Evolutionary conservation across 2,113 vertebrate genomes (phyloP).

Genomic region (Catharus fuscescens): DNA sequence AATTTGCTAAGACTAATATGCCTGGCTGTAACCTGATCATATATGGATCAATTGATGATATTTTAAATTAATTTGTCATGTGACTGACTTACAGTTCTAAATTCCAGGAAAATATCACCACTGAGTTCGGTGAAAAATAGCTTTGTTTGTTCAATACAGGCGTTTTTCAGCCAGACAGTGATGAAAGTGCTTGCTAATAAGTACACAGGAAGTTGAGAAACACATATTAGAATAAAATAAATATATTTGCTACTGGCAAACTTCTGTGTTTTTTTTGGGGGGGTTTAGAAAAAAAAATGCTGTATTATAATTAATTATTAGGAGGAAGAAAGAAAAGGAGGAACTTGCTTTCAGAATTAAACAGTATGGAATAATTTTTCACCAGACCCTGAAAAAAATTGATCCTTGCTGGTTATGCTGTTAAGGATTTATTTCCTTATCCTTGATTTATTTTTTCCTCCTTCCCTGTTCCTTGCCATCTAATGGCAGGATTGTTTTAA

Average conservation of each 20-base stretch:
- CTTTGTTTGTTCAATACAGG: constrained; percentile 78
- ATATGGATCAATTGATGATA: constrained; percentile 84
- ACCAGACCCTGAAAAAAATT: neutral
- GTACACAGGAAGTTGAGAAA: neutral
- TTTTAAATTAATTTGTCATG: constrained; percentile 87
- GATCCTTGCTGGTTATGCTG: neutral
- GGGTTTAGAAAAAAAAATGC: neutral
- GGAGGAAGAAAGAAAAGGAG: neutral
- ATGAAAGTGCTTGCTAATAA: constrained; percentile 64
- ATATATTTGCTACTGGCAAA: neutral
- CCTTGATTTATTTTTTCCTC: neutral
- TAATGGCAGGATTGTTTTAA: neutral
- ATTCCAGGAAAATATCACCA: constrained; percentile 78
- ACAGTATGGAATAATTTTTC: neutral
- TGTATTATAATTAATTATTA: neutral
- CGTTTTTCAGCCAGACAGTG: constrained; percentile 66
- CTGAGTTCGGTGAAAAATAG: constrained; percentile 74
- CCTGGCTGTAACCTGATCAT: constrained; percentile 83
- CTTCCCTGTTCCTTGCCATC: neutral
- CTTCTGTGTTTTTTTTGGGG: neutral
- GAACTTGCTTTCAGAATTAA: neutral
- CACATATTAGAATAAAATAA: neutral
- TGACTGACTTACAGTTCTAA: constrained; percentile 84
- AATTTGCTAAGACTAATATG: constrained; percentile 73
- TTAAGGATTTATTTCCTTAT: neutral